phyloP scores from a whole-genome alignment of 2,113 vertebrate genomes.

The Brachyhypopomus occidentalis region DNA sequence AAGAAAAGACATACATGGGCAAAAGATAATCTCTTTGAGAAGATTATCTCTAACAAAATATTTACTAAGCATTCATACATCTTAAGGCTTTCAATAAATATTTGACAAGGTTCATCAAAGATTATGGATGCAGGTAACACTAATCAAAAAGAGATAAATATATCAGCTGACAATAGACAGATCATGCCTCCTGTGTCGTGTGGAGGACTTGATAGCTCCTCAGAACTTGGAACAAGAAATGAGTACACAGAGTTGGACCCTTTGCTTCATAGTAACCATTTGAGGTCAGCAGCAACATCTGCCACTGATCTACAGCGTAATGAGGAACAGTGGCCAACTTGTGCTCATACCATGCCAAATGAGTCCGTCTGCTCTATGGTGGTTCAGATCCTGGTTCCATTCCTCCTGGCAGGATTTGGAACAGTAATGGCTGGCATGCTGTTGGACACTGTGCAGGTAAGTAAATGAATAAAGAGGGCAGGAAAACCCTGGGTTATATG shows the following conservation, averaged over 20 bases:
- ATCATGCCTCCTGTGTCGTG: not conserved
- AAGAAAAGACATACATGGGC: not conserved
- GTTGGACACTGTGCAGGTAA: constrained; percentile 81
- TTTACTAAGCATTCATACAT: not conserved
- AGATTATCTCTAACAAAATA: not conserved
- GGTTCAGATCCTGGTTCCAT: constrained; percentile 81
- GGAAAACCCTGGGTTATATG: not conserved
- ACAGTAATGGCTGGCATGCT: constrained; percentile 83
- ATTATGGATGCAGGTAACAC: constrained; percentile 52
- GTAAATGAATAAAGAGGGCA: constrained; percentile 7
- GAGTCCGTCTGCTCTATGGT: constrained; percentile 72
- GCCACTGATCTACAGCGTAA: constrained; percentile 13
- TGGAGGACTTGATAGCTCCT: constrained; percentile 12
- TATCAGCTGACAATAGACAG: not conserved
- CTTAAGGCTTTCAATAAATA: not conserved
- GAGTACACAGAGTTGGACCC: constrained; percentile 65
- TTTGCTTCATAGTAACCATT: constrained; percentile 60
- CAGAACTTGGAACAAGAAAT: constrained; percentile 17
- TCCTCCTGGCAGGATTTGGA: constrained; percentile 83
- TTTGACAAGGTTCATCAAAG: constrained; percentile 18
- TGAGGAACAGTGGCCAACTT: not conserved
- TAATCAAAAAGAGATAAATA: constrained; percentile 43
- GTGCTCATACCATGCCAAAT: constrained; percentile 11
- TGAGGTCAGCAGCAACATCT: constrained; percentile 34
- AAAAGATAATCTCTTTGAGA: not conserved